A percentile compares a stretch with the other conserved stretches of the same genome.
phyloP scores from a whole-genome alignment of 1,140 invertebrate genomes.

The Ectropis grisescens region DNA sequence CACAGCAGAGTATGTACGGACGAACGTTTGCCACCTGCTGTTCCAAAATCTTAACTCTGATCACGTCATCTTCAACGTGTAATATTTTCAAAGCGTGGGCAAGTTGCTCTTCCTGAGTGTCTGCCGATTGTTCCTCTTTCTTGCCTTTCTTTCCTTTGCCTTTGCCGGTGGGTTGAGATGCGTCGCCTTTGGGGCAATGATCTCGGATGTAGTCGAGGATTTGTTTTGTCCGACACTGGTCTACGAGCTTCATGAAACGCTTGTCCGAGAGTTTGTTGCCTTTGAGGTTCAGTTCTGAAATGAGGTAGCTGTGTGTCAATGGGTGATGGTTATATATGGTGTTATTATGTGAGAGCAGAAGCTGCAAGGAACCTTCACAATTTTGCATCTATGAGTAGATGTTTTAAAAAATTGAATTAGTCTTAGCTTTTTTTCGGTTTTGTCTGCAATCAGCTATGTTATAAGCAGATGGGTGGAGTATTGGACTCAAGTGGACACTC shows the following conservation, averaged over 20 bases:
- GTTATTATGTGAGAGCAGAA: too few species aligned
- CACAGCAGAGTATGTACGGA: constrained; percentile 81
- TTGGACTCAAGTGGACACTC: too few species aligned
- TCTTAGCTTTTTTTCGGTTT: too few species aligned
- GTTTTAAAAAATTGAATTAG: too few species aligned
- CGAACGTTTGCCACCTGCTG: constrained; percentile 72
- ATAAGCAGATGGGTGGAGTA: too few species aligned
- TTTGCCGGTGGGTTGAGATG: constrained; percentile 37
- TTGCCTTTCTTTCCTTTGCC: constrained; percentile 66
- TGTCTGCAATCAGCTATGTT: too few species aligned
- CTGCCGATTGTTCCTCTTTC: constrained; percentile 32
- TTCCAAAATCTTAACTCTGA: constrained; percentile 71
- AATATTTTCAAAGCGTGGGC: constrained; percentile 66
- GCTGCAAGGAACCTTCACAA: too few species aligned
- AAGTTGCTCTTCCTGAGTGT: constrained; percentile 31
- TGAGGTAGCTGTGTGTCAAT: too few species aligned
- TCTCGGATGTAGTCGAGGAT: constrained; percentile 77
- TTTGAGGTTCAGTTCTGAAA: constrained; percentile 74
- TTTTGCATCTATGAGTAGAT: too few species aligned
- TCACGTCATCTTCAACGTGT: constrained; percentile 69
- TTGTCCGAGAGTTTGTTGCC: constrained; percentile 81
- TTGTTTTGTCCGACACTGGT: constrained; percentile 79
- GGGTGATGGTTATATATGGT: too few species aligned
- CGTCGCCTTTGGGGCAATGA: constrained; percentile 69
- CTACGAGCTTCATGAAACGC: constrained; percentile 78